These are phyloP conservation scores for Meteorus cinctellus DNA, from an alignment of 2,888 invertebrate genomes.

Conservation along the genomic window DNA sequence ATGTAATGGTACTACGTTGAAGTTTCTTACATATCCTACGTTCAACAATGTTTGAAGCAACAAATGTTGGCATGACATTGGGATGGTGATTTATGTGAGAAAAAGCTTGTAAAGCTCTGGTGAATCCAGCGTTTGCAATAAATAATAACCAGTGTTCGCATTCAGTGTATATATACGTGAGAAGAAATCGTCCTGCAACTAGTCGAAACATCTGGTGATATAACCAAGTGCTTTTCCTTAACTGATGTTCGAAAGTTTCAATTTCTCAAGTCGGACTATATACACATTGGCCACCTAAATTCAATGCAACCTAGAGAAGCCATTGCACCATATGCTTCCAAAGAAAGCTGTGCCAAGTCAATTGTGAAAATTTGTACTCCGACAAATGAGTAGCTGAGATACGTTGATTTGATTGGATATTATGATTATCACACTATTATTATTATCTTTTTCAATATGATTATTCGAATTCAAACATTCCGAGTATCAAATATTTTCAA, in stretches of 20 bases:
- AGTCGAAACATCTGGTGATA: conserved; percentile 4
- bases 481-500: too few species aligned
- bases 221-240: conserved; percentile 26
- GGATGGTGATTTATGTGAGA: conserved; percentile 1
- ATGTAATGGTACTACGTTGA: background rate
- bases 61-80: conserved; percentile 8
- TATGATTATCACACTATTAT: too few species aligned
- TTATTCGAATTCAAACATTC: background rate
- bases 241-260: conserved; percentile 32
- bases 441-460: background rate
- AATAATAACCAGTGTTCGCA: background rate
- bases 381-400: too few species aligned
- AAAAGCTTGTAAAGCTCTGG: background rate
- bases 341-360: too few species aligned
- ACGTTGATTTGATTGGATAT: too few species aligned
- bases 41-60: background rate
- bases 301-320: conserved; percentile 15
- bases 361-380: too few species aligned
- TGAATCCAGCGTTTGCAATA: background rate
- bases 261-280: background rate
- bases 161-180: conserved; percentile 15
- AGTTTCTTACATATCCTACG: background rate
- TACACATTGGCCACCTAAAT: conserved; percentile 14
- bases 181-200: conserved; percentile 30
- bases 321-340: background rate